These are phyloP conservation scores for Thereva unica DNA, from an alignment of 2,888 invertebrate genomes.

Conservation along the genomic window DNA sequence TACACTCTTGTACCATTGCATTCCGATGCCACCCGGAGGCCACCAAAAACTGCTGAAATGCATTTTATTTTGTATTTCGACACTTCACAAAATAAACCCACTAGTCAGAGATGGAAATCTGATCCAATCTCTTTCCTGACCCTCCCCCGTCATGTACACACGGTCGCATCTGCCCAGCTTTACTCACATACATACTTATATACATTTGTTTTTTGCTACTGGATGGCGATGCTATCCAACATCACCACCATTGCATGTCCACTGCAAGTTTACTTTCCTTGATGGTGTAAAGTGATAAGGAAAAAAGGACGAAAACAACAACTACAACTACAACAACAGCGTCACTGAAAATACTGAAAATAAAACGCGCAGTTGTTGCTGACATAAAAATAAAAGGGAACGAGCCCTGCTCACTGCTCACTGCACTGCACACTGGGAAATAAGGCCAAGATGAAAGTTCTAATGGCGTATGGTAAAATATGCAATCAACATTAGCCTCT, in stretches of 20 bases:
- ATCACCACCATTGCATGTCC: too few species aligned
- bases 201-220: too few species aligned
- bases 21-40: background rate
- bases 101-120: background rate
- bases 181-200: too few species aligned
- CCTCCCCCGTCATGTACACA: background rate
- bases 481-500: constrained; percentile 46
- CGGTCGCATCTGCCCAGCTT: background rate
- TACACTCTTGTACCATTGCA: constrained; percentile 12
- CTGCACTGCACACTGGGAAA: constrained; percentile 26
- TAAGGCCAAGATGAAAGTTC: constrained; percentile 32
- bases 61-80: constrained; percentile 11
- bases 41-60: constrained; percentile 10
- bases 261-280: too few species aligned
- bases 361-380: background rate
- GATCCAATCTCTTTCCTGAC: background rate
- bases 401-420: background rate
- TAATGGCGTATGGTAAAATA: constrained; percentile 48
- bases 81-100: background rate
- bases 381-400: constrained; percentile 7
- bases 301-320: too few species aligned
- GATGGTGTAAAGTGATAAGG: too few species aligned
- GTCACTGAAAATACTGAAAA: background rate
- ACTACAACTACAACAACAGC: too few species aligned
- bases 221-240: too few species aligned